Evolutionary conservation across 2,113 vertebrate species (phyloP).

Genomic region (Antennarius striatus): DNA sequence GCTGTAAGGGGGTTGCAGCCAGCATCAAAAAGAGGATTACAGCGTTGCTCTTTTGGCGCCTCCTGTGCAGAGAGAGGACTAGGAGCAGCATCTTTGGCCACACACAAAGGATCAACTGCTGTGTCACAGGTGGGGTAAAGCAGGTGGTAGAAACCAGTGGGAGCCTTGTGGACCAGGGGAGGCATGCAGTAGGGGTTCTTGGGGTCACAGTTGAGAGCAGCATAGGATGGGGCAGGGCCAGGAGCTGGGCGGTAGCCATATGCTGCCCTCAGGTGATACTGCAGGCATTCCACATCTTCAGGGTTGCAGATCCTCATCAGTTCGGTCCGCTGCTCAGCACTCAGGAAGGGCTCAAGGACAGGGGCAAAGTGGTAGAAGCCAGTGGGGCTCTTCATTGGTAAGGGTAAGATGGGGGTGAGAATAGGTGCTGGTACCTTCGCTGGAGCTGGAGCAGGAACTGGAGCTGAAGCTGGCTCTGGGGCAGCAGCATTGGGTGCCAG

Average conservation of each 20-base stretch:
- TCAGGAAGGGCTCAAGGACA: conserved; percentile 75
- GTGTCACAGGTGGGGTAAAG: conserved; percentile 76
- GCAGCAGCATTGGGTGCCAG: conserved; percentile 33
- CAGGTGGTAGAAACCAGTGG: conserved; percentile 71
- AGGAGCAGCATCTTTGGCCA: conserved; percentile 37
- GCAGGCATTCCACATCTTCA: conserved; percentile 79
- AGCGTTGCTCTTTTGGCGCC: conserved; percentile 66
- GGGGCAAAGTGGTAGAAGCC: conserved; percentile 75
- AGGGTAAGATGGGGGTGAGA: conserved; percentile 63
- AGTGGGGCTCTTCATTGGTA: conserved; percentile 57
- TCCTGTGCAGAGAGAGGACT: conserved; percentile 47
- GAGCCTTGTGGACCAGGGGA: conserved; percentile 66
- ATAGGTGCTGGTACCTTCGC: conserved; percentile 65
- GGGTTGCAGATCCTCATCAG: conserved; percentile 80
- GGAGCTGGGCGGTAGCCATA: conserved; percentile 76
- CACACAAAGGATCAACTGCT: conserved; percentile 74
- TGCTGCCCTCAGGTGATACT: conserved; percentile 81
- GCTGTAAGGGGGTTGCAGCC: conserved; percentile 80
- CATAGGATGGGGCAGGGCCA: conserved; percentile 71
- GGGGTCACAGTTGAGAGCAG: conserved; percentile 76
- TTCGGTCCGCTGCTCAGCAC: conserved; percentile 69
- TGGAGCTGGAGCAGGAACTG: conserved; percentile 50
- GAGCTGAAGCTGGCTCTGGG: conserved; percentile 42
- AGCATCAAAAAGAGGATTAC: conserved; percentile 79
- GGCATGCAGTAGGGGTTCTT: conserved; percentile 78